Percentiles rank a stretch among this genome's conserved stretches.
phyloP scores from a whole-genome alignment of 2,797 vertebrate species.

The Onychomys leucogaster region DNA sequence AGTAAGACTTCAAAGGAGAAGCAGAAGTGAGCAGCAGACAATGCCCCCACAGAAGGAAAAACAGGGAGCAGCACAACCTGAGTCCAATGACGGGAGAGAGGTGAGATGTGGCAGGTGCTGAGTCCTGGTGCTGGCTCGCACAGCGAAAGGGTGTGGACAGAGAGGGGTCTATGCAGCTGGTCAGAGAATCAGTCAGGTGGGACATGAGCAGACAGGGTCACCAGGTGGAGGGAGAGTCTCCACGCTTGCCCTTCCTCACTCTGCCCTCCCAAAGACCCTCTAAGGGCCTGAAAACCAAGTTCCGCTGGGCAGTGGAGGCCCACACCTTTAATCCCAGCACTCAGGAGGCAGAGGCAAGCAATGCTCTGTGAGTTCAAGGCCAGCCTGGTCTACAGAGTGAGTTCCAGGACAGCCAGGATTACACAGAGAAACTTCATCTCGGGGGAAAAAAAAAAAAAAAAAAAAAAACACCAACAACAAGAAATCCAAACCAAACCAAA shows the following conservation, averaged over 20 bases:
- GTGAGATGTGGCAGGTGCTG: neutral
- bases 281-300: no score
- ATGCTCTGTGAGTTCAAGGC: neutral
- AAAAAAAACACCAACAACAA: neutral
- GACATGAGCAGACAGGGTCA: neutral
- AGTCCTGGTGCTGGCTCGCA: neutral
- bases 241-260: no score
- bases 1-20: neutral
- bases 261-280: neutral
- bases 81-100: neutral
- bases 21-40: neutral
- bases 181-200: neutral
- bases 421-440: neutral
- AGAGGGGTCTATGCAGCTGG: no score
- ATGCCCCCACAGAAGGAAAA: neutral
- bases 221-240: neutral
- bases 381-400: neutral
- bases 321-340: neutral
- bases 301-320: neutral
- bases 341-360: neutral
- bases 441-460: neutral
- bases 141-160: rapidly evolving
- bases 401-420: neutral
- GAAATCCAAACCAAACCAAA: neutral
- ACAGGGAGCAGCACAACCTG: rapidly evolving